Percentiles rank a stretch among this genome's conserved stretches.
Conservation (phyloP, 1,140 invertebrate genomes). For the Atta cephalotes region DNA sequence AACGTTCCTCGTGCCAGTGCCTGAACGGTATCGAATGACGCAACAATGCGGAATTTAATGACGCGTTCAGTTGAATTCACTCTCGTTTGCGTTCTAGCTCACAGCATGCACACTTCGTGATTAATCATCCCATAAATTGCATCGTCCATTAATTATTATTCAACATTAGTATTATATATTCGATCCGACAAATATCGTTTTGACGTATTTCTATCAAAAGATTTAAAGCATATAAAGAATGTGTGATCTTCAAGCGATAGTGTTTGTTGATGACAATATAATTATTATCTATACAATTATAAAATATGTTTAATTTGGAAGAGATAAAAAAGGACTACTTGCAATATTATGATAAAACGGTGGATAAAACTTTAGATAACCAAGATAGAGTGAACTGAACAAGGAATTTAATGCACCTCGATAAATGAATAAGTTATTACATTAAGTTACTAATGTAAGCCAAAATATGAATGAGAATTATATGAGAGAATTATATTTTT, state of each 20-base stretch:
- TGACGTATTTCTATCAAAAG: neutral
- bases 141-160: constrained; percentile 34
- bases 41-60: constrained; percentile 52
- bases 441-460: neutral
- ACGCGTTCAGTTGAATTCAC: constrained; percentile 20
- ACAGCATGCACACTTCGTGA: neutral
- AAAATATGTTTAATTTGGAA: too few relatives aligned
- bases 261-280: neutral
- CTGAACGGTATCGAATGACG: constrained; percentile 56
- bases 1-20: constrained; percentile 33
- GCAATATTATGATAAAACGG: too few relatives aligned
- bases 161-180: neutral
- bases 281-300: too few relatives aligned
- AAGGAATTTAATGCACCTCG: too few relatives aligned
- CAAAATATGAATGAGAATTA: neutral
- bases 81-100: neutral
- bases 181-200: neutral
- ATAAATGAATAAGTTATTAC: neutral
- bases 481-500: neutral
- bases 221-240: neutral
- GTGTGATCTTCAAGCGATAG: neutral
- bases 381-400: too few relatives aligned
- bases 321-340: too few relatives aligned
- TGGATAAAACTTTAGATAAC: too few relatives aligned
- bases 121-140: constrained; percentile 32